Percentiles rank a stretch among this genome's conserved stretches.
Conservation (phyloP, 2,888 invertebrate genomes). For the Andrena dorsata region DNA sequence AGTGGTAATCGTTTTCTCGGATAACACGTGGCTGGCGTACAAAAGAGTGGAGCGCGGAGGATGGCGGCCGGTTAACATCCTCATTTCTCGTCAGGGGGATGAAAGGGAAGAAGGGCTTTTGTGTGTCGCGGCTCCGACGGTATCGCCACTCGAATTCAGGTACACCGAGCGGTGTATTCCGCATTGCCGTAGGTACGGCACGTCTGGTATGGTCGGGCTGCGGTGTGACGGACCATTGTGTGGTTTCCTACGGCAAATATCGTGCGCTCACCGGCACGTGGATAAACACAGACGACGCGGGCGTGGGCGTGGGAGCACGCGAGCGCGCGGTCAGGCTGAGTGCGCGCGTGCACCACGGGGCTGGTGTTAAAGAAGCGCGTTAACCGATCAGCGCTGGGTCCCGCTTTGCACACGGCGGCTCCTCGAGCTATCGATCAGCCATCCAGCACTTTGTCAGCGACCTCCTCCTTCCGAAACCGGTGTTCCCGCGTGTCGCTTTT, state of each 20-base stretch:
- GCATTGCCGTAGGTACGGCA: constrained; percentile 62
- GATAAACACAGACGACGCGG: constrained; percentile 53
- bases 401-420: constrained; percentile 50
- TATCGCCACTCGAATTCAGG: constrained; percentile 44
- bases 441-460: constrained; percentile 55
- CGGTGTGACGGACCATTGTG: constrained; percentile 74
- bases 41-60: constrained; percentile 3
- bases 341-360: constrained; percentile 11
- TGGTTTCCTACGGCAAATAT: constrained; percentile 76
- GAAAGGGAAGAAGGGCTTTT: constrained; percentile 26
- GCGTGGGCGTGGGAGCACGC: constrained; percentile 6
- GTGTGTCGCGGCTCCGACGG: not conserved
- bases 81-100: not conserved
- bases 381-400: constrained; percentile 54
- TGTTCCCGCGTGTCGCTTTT: not conserved
- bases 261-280: constrained; percentile 50
- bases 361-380: constrained; percentile 57
- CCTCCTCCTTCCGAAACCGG: constrained; percentile 16
- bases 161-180: constrained; percentile 35
- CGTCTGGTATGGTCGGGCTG: constrained; percentile 67
- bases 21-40: constrained; percentile 13
- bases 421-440: constrained; percentile 65
- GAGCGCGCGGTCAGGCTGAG: constrained; percentile 18
- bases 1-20: constrained; percentile 29
- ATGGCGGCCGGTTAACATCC: constrained; percentile 16